Percentiles rank a stretch among this genome's conserved stretches.
Conservation (phyloP, 2,888 invertebrate genomes). For the Rosalia funebris region DNA sequence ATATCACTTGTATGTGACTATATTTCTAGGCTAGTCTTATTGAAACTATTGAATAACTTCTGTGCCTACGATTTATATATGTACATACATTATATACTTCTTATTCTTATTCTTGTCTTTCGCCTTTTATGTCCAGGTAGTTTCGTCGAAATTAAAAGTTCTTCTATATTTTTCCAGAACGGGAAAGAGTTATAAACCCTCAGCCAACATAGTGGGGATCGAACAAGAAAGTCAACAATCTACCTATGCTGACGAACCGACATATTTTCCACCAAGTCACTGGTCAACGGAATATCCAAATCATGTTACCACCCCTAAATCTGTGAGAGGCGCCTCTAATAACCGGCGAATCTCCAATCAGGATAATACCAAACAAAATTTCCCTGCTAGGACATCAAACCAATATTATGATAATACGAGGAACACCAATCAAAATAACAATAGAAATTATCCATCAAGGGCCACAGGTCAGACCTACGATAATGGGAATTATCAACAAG, state of each 20-base stretch:
- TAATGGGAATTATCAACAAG: background rate
- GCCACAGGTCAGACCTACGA: background rate
- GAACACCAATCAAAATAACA: background rate
- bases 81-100: too few relatives aligned
- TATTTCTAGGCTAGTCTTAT: too few relatives aligned
- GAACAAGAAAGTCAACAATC: conserved; percentile 64
- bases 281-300: conserved; percentile 66
- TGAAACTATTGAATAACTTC: too few relatives aligned
- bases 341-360: background rate
- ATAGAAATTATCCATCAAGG: background rate
- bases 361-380: background rate
- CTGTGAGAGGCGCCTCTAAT: conserved; percentile 17
- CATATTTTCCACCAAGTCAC: conserved; percentile 67
- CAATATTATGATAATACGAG: background rate
- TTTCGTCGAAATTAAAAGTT: too few relatives aligned
- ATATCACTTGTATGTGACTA: too few relatives aligned
- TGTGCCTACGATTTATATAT: too few relatives aligned
- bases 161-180: too few relatives aligned
- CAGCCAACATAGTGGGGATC: conserved; percentile 63
- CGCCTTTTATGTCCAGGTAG: too few relatives aligned
- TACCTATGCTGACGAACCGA: conserved; percentile 62
- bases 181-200: conserved; percentile 25
- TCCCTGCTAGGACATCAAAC: background rate
- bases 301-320: conserved; percentile 29
- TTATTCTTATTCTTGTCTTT: too few relatives aligned